Evolutionary conservation across 2,797 vertebrate species (phyloP), one percentile per base, ranked within the genome.

Genomic region (Alosa sapidissima): DNA sequence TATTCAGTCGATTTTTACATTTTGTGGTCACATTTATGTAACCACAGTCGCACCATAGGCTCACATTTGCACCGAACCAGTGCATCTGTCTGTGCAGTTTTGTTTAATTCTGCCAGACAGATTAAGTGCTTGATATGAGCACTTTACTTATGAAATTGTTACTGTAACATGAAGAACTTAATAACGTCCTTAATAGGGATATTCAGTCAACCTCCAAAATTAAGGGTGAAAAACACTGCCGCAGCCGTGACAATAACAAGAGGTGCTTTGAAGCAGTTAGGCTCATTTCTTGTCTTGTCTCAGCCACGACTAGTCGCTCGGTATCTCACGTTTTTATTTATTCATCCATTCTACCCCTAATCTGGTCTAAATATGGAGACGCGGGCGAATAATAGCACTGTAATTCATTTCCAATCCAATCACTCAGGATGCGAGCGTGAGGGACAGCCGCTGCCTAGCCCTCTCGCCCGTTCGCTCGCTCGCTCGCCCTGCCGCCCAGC

Each of bases 401-500:
- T 89, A 89, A 84, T 89, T 90, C 45, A 87, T 89, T 82, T 72
- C 84, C 81, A 28, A 91, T 87, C 90, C 88, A 91, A 91, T 92
- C 89, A 89, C 86, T 84, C 58, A 89, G 90, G 90, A 86, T 85
- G 24, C 88, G 87, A 55, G 19, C 78, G 91, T 83, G 82, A 89
- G 91, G 87, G 87, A 91, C 88, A 91, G 92, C 91, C 91, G 91
- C 88, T 87, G 93, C 88, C 90, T 91, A 41, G 91, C 91, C 91
- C 13, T 88, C 65, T 72, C 60, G 83, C 55, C 81, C n/a, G n/a
- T n/a, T n/a, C 33, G 91, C 41, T 2, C 41, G 41, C 28, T 28
- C 28, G 41, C 41, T 41, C 41, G 4, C 92, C 4, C 47, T 24
- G 41, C 88, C 90, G 87, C 91, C 92, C 92, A 92, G 92, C 91